Conservation (phyloP, 2,797 vertebrate genomes). For the Anableps anableps region DNA sequence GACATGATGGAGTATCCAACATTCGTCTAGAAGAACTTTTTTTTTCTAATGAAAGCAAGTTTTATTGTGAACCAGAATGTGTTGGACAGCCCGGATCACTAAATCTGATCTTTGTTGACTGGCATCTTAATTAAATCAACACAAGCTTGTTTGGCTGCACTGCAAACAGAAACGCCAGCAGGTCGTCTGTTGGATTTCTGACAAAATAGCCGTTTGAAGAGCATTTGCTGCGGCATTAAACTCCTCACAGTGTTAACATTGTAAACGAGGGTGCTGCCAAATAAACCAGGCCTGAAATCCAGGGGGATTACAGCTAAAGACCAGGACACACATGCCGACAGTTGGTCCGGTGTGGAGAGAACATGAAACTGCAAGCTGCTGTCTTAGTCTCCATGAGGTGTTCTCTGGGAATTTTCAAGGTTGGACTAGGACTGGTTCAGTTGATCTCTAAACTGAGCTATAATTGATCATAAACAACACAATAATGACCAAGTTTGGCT, state of each 20-base stretch:
- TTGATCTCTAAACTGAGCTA: background rate
- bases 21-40: background rate
- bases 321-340: background rate
- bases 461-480: background rate
- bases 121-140: constrained; percentile 7
- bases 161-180: constrained; percentile 8
- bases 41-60: background rate
- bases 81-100: background rate
- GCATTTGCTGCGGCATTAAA: constrained; percentile 4
- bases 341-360: background rate
- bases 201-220: background rate
- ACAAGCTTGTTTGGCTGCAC: background rate
- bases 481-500: background rate
- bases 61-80: background rate
- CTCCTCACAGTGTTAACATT: background rate
- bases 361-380: background rate
- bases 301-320: background rate
- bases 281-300: constrained; percentile 9
- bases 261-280: background rate
- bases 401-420: background rate
- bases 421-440: background rate
- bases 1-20: background rate
- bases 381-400: background rate
- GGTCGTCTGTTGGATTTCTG: constrained; percentile 4
- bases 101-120: constrained; percentile 11